These are phyloP conservation scores for Zaprionus gabonicus DNA, from an alignment of 1,140 invertebrate species.

Conservation along the genomic window DNA sequence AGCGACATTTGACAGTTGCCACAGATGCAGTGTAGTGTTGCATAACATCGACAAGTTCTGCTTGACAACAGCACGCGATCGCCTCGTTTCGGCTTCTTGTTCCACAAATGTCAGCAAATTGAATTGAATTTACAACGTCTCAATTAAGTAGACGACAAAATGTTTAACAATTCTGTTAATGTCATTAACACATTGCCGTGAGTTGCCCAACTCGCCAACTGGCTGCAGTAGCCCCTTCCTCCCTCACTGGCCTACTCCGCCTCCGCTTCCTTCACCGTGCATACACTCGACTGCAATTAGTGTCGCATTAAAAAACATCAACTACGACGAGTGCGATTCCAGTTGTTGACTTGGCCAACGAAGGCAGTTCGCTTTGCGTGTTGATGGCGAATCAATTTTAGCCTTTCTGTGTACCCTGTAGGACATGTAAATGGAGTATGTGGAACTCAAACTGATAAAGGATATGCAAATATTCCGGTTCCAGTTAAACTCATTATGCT, in stretches of 20 bases:
- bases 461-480: background rate
- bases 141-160: slow-evolving; percentile 35
- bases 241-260: background rate
- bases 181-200: slow-evolving; percentile 35
- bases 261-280: background rate
- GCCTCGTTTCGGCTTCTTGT: slow-evolving; percentile 4
- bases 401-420: background rate
- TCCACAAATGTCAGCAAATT: slow-evolving; percentile 29
- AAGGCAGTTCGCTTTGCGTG: slow-evolving; percentile 14
- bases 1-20: background rate
- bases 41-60: background rate
- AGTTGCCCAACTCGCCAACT: slow-evolving; percentile 26
- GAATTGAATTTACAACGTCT: slow-evolving; percentile 36
- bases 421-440: background rate
- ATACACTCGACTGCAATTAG: slow-evolving; percentile 46
- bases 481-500: background rate
- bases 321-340: slow-evolving; percentile 15
- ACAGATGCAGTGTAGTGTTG: background rate
- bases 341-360: slow-evolving; percentile 35
- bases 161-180: slow-evolving; percentile 47
- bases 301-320: slow-evolving; percentile 40
- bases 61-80: slow-evolving; percentile 11
- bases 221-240: background rate
- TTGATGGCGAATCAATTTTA: slow-evolving; percentile 26
- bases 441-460: background rate